These are phyloP conservation scores for Diadophis punctatus DNA, from an alignment of 2,113 vertebrate genomes.

Conservation along the genomic window DNA sequence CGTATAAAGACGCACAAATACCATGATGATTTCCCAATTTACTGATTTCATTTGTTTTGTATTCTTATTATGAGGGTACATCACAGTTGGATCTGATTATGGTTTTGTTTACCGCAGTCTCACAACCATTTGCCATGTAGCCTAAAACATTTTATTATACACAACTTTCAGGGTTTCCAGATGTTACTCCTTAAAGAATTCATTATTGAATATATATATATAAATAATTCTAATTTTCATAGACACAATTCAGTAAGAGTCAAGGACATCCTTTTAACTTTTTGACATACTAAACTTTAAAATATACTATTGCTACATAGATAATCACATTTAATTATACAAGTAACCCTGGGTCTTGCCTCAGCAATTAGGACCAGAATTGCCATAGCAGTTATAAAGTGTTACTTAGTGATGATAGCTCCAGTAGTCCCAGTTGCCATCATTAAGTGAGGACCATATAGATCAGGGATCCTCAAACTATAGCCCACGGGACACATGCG, in stretches of 20 bases:
- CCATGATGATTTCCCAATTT: background rate
- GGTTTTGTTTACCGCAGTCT: background rate
- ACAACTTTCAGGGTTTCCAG: background rate
- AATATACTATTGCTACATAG: background rate
- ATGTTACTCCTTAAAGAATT: background rate
- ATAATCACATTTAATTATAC: background rate
- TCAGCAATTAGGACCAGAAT: background rate
- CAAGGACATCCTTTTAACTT: background rate
- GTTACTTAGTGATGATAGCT: background rate
- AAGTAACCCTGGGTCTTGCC: background rate
- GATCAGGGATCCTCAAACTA: no score
- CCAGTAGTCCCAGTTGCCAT: background rate
- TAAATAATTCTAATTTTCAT: no score
- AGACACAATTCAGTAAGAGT: background rate
- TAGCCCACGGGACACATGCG: no score
- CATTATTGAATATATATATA: background rate
- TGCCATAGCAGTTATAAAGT: background rate
- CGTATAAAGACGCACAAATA: background rate
- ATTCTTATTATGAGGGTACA: background rate
- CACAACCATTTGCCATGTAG: background rate
- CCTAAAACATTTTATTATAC: background rate
- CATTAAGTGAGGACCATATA: background rate
- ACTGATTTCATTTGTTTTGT: background rate
- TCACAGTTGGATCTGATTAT: background rate
- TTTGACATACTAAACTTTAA: background rate